These are phyloP conservation scores for Drosophila nigromelanica DNA, from an alignment of 1,140 invertebrate species.

Conservation along the genomic window DNA sequence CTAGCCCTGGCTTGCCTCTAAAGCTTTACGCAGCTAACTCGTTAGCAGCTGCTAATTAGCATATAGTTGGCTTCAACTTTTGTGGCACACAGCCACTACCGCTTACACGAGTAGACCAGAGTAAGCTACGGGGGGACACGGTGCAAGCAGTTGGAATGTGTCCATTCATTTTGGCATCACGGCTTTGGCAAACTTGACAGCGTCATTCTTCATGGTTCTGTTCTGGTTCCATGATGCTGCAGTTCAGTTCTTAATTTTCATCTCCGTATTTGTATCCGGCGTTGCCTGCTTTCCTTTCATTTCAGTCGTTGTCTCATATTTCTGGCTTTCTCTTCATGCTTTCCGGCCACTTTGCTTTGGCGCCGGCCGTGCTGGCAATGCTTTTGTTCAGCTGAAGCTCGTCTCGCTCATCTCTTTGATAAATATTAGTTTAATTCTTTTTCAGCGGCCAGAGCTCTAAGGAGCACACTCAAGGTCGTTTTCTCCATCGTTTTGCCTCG, in stretches of 20 bases:
- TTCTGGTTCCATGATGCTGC: slow-evolving; percentile 51
- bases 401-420: slow-evolving; percentile 78
- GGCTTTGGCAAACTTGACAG: slow-evolving; percentile 58
- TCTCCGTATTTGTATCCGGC: slow-evolving; percentile 4
- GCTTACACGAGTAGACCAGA: slow-evolving; percentile 4
- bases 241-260: slow-evolving; percentile 30
- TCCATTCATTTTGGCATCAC: slow-evolving; percentile 52
- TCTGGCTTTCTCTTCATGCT: slow-evolving; percentile 25
- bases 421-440: slow-evolving; percentile 81
- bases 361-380: slow-evolving; percentile 53
- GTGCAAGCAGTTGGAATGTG: slow-evolving; percentile 6
- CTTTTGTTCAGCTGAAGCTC: slow-evolving; percentile 76
- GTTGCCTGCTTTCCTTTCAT: background rate
- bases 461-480: slow-evolving; percentile 26
- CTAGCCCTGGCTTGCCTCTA: slow-evolving; percentile 15
- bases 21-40: slow-evolving; percentile 49
- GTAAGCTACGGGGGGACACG: background rate
- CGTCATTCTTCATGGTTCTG: slow-evolving; percentile 49
- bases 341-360: slow-evolving; percentile 45
- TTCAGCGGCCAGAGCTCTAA: slow-evolving; percentile 16
- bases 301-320: slow-evolving; percentile 21
- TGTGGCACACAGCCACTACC: slow-evolving; percentile 11
- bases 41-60: slow-evolving; percentile 74
- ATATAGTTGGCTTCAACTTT: slow-evolving; percentile 66
- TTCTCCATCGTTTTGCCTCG: slow-evolving; percentile 25